Evolutionary conservation across 2,888 invertebrate species (phyloP).

Genomic region (Sphinx pinastri): DNA sequence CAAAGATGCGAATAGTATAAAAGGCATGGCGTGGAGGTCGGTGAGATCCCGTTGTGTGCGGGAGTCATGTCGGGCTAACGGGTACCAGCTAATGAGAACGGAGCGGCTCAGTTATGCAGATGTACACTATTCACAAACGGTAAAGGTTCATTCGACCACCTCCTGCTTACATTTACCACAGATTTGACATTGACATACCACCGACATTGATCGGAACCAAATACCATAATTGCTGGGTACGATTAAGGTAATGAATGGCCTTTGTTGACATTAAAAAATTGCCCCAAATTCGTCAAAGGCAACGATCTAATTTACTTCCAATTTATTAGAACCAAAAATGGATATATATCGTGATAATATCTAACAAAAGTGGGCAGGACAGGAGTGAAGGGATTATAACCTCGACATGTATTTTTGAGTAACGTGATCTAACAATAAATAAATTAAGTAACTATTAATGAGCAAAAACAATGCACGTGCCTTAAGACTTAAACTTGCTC

Average conservation of each 20-base stretch:
- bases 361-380: constrained; percentile 23
- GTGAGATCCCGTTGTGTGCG: constrained; percentile 61
- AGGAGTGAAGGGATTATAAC: constrained; percentile 21
- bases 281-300: constrained; percentile 2
- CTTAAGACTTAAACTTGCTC: constrained; percentile 19
- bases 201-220: background rate
- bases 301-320: constrained; percentile 8
- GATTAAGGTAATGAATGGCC: constrained; percentile 7
- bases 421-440: constrained; percentile 23
- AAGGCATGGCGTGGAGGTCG: constrained; percentile 47
- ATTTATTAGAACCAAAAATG: constrained; percentile 10
- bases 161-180: constrained; percentile 22
- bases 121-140: constrained; percentile 26
- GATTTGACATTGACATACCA: background rate
- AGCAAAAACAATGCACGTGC: constrained; percentile 7
- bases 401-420: constrained; percentile 24
- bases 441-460: constrained; percentile 21
- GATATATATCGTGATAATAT: constrained; percentile 20
- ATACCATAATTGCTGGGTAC: background rate
- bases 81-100: constrained; percentile 77
- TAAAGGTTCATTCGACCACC: constrained; percentile 21
- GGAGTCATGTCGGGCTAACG: constrained; percentile 73
- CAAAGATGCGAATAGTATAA: constrained; percentile 33
- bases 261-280: constrained; percentile 12
- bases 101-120: constrained; percentile 59